These are phyloP conservation scores for Chloromyia formosa DNA, from an alignment of 2,888 invertebrate species.

Conservation along the genomic window DNA sequence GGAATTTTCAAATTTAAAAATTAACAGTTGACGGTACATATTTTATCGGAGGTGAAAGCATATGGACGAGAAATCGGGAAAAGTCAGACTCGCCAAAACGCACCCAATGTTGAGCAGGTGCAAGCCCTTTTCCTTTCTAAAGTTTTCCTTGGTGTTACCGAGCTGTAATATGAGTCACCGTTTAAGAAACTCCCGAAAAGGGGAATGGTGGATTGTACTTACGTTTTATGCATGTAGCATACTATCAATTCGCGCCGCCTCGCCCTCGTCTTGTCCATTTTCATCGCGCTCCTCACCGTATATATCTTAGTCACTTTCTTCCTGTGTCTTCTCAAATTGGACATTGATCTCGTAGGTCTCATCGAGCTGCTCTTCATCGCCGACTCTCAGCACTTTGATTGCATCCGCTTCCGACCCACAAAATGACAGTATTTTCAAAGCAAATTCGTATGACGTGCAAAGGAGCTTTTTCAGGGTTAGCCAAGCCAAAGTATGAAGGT, in stretches of 20 bases:
- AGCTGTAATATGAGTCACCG: conserved; percentile 62
- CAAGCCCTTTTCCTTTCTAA: conserved; percentile 77
- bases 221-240: conserved; percentile 77
- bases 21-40: too few species aligned
- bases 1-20: too few species aligned
- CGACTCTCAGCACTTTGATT: conserved; percentile 64
- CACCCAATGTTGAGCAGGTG: conserved; percentile 97
- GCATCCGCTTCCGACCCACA: too few species aligned
- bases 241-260: conserved; percentile 78
- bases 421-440: too few species aligned
- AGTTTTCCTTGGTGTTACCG: conserved; percentile 72
- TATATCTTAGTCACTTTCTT: conserved; percentile 96
- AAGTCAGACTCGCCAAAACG: too few species aligned
- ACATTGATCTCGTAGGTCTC: conserved; percentile 99
- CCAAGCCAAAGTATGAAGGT: too few species aligned
- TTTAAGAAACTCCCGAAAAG: neutral
- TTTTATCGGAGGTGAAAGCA: too few species aligned
- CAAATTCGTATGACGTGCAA: too few species aligned
- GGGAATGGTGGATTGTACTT: conserved; percentile 52
- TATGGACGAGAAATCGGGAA: too few species aligned
- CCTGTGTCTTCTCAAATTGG: conserved; percentile 98
- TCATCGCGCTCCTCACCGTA: conserved; percentile 87
- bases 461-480: too few species aligned
- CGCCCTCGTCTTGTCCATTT: conserved; percentile 81
- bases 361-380: conserved; percentile 87